Evolutionary conservation across 2,113 vertebrate species (phyloP), one percentile per base, ranked within the genome.

Genomic region (Cebus imitator): DNA sequence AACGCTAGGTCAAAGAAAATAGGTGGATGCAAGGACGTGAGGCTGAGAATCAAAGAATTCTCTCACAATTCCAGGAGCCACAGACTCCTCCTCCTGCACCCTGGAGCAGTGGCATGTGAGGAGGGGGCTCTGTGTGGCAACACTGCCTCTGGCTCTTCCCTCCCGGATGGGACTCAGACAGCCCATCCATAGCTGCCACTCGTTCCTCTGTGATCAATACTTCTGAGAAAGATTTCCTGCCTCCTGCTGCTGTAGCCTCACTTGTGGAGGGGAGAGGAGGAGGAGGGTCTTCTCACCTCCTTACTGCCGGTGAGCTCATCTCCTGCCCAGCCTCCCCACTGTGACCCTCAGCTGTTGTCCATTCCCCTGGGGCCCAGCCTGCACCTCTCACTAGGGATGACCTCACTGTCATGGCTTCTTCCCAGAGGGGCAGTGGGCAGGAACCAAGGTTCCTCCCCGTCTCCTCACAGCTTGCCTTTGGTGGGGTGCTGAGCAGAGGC

Each of bases 121-220:
- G 70, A 45, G 32, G 66, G 75, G 55, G 5, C 70, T 90, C 30
- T 68, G 81, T 30, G 66, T 75, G 55, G 48, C 25, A 17, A n/a
- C 32, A 21, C 17, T 23, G 66, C 14, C n/a, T 52, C 20, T 48
- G 82, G 48, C 40, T 73, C 37, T 90, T 52, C 58, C 52, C 70
- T 87, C 90, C 93, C 45, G 91, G 97, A 98, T 93, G 87, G 94
- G 52, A 81, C 73, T 55, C 88, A 94, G 96, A 93, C 93, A 79
- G 80, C 30, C 43, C 66, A 10, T 88, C 93, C 48, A 66, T n/a
- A 55, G 87, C 95, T 45, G 40, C 72, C 72, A 61, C 92, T 23
- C 1, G 0, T 50, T 40, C 89, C 40, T 82, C 23, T 23, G 80
- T 66, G 85, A 98, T 97, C 98, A 35, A 98, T 98, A 97, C 86